phyloP scores from a whole-genome alignment of 2,113 vertebrate genomes.

The human (Homo sapiens) region GRCh38 chr5:134947501-134948000 shows the following conservation, averaged over 20 bases:
- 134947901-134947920: neutral
- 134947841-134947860: conserved; percentile 23
- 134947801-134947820: conserved; percentile 31
- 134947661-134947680: no score
- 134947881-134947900: neutral
- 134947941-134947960: neutral
- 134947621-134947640: no score
- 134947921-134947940: neutral
- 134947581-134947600: no score
- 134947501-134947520: no score
- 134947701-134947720: neutral
- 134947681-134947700: no score
- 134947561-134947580: no score
- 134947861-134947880: neutral
- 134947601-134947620: no score
- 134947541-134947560: no score
- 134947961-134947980: neutral
- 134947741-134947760: neutral
- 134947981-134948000: neutral
- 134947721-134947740: neutral
- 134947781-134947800: conserved; percentile 2
- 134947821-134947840: neutral
- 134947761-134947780: neutral
- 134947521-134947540: rapidly evolving
- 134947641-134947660: no score